phyloP scores from a whole-genome alignment of 2,113 vertebrate genomes.

The Spermophilus dauricus region DNA sequence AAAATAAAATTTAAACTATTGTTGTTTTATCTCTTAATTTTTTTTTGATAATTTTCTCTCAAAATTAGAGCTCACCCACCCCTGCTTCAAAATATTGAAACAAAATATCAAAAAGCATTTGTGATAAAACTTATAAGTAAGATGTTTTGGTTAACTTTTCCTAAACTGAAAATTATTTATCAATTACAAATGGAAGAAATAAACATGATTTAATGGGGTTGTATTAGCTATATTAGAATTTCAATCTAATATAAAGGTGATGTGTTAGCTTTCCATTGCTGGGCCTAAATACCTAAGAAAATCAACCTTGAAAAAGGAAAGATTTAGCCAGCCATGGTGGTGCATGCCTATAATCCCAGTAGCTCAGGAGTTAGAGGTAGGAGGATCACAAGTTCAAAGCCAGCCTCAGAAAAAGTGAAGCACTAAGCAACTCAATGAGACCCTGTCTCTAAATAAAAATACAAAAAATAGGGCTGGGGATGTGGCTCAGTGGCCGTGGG shows the following conservation, averaged over 20 bases:
- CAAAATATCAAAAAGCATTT: conserved; percentile 37
- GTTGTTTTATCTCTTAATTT: not conserved
- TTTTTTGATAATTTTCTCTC: conserved; percentile 10
- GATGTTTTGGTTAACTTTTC: conserved; percentile 27
- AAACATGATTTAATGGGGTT: not conserved
- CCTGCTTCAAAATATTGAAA: conserved; percentile 45
- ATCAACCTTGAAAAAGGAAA: not conserved
- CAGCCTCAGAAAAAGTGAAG: too few relatives aligned
- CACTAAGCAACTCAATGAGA: too few relatives aligned
- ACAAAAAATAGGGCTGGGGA: too few relatives aligned
- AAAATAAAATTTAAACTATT: conserved; percentile 62
- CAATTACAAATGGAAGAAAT: not conserved
- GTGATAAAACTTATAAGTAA: not conserved
- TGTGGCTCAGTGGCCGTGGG: too few relatives aligned
- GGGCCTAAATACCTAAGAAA: not conserved
- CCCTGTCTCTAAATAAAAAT: too few relatives aligned
- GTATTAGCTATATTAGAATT: not conserved
- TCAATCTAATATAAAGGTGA: not conserved
- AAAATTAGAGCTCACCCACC: not conserved
- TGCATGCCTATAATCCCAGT: too few relatives aligned
- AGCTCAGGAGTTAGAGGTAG: too few relatives aligned
- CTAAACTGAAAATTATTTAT: conserved; percentile 16
- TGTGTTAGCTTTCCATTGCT: not conserved
- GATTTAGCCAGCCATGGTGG: too few relatives aligned
- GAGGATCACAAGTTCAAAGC: too few relatives aligned